A percentile compares a stretch with the other conserved stretches of the same genome.
Conservation (phyloP, 2,888 invertebrate genomes). For the Crematogaster levior region DNA sequence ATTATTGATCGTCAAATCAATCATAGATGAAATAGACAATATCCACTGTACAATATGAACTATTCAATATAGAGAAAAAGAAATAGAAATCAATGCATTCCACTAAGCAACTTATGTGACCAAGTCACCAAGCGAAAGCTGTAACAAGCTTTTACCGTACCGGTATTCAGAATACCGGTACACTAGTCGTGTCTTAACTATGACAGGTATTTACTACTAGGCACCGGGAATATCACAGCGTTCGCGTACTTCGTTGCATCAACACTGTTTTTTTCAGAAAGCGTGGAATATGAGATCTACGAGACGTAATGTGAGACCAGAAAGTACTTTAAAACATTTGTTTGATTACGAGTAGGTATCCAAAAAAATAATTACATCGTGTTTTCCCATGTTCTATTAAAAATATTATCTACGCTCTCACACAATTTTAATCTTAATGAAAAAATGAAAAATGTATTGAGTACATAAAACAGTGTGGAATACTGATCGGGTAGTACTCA, state of each 20-base stretch:
- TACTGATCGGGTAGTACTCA: neutral
- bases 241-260: constrained; percentile 61
- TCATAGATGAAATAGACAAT: constrained; percentile 8
- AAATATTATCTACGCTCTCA: neutral
- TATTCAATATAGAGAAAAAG: constrained; percentile 43
- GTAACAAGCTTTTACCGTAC: constrained; percentile 62
- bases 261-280: constrained; percentile 64
- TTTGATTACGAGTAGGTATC: neutral
- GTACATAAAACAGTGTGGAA: neutral
- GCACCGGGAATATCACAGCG: constrained; percentile 57
- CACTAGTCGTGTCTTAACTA: constrained; percentile 54
- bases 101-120: constrained; percentile 62
- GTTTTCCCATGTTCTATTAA: neutral
- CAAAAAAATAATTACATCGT: neutral
- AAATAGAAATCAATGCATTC: constrained; percentile 66
- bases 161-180: constrained; percentile 68
- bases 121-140: constrained; percentile 66
- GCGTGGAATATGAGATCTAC: constrained; percentile 61
- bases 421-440: neutral
- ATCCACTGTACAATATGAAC: neutral
- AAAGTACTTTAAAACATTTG: constrained; percentile 18
- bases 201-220: constrained; percentile 65
- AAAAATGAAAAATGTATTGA: neutral
- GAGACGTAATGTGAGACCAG: constrained; percentile 37
- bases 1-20: neutral